phyloP scores from a whole-genome alignment of 2,797 vertebrate genomes.

The Gastrophryne carolinensis region DNA sequence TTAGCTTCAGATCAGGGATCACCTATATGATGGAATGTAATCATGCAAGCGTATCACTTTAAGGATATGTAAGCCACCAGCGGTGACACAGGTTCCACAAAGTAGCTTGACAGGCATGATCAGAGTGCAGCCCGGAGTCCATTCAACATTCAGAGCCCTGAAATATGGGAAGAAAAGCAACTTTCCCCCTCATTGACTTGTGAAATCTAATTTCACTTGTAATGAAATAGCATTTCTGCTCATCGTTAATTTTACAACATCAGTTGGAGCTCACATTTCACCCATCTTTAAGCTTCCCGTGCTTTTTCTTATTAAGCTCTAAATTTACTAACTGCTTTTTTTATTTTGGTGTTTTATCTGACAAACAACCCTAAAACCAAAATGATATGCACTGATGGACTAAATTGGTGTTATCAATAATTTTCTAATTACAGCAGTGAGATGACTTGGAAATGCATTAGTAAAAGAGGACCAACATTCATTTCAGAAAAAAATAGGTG shows the following conservation, averaged over 20 bases:
- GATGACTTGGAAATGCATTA: no score
- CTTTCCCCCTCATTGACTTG: constrained; percentile 49
- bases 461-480: no score
- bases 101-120: neutral
- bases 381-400: constrained; percentile 25
- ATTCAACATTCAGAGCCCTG: constrained; percentile 1
- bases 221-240: constrained; percentile 53
- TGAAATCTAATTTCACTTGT: constrained; percentile 52
- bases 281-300: constrained; percentile 11
- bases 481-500: no score
- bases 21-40: neutral
- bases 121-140: neutral
- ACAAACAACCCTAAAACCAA: constrained; percentile 46
- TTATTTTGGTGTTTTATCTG: constrained; percentile 34
- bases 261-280: constrained; percentile 33
- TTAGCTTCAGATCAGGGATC: neutral
- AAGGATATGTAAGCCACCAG: neutral
- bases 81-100: neutral
- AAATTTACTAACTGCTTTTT: constrained; percentile 41
- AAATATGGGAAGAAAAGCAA: constrained; percentile 29
- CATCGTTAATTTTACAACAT: constrained; percentile 52
- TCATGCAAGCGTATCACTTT: neutral
- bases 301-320: constrained; percentile 1
- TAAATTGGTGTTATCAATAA: constrained; percentile 25
- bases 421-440: neutral